Percentiles rank a stretch among this genome's conserved stretches.
phyloP scores from a whole-genome alignment of 1,140 invertebrate genomes.

The Lepidurus couesii region DNA sequence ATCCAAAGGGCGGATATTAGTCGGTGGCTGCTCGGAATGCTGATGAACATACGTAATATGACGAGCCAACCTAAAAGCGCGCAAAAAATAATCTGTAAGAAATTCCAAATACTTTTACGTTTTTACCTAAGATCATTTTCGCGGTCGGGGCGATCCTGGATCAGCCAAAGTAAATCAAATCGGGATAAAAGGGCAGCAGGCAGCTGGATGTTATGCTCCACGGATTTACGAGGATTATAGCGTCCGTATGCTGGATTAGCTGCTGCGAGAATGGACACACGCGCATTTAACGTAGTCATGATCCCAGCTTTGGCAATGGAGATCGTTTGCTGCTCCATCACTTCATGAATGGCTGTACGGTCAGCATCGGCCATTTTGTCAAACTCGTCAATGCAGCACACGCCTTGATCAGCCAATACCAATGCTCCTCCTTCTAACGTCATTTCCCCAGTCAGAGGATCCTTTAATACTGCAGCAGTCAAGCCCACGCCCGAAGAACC shows the following conservation, averaged over 20 bases:
- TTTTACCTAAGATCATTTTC: conserved; percentile 78
- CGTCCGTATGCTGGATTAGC: conserved; percentile 98
- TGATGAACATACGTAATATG: conserved; percentile 98
- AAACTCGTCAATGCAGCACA: conserved; percentile 99
- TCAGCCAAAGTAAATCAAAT: conserved; percentile 96
- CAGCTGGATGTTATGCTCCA: conserved; percentile 96
- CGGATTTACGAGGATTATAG: conserved; percentile 89
- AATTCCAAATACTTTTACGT: conserved; percentile 25
- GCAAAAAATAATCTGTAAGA: neutral
- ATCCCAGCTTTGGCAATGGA: conserved; percentile 99
- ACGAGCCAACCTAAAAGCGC: conserved; percentile 68
- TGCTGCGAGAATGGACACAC: conserved; percentile 94
- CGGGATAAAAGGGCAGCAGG: conserved; percentile 96
- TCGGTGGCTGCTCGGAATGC: conserved; percentile 78
- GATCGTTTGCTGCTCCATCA: conserved; percentile 99
- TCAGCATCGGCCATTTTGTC: conserved; percentile 98
- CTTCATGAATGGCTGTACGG: conserved; percentile 96
- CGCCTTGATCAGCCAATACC: conserved; percentile 92
- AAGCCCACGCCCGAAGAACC: conserved; percentile 97
- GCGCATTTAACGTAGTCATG: conserved; percentile 93
- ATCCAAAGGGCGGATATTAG: conserved; percentile 66
- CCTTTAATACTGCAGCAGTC: conserved; percentile 96
- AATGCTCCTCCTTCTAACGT: conserved; percentile 95
- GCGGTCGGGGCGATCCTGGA: conserved; percentile 87
- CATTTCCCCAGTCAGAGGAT: conserved; percentile 95